Percentiles rank a stretch among this genome's conserved stretches.
Conservation (phyloP, 2,888 invertebrate genomes). For the Chymomyza fuscimana region DNA sequence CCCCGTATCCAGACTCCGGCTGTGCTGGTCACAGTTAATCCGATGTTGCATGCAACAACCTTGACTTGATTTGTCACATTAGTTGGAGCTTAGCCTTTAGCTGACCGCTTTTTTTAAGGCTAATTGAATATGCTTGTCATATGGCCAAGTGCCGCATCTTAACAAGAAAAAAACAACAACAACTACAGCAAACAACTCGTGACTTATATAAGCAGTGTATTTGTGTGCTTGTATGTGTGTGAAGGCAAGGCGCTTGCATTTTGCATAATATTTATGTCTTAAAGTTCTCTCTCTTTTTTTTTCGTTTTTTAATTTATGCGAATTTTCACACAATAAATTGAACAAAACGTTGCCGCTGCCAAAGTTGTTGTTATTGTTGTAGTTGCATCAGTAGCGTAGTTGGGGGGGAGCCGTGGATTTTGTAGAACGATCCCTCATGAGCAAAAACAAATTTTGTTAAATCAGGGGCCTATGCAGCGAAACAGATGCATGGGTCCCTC, state of each 20-base stretch:
- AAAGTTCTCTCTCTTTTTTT: constrained; percentile 31
- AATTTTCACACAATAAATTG: constrained; percentile 75
- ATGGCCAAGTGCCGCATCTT: background rate
- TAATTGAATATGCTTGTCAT: constrained; percentile 65
- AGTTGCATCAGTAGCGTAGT: too few species aligned
- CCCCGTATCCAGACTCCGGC: constrained; percentile 13
- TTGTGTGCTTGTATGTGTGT: background rate
- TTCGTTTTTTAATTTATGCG: constrained; percentile 66
- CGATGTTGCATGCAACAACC: constrained; percentile 5
- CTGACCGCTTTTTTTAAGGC: constrained; percentile 24
- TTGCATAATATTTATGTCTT: constrained; percentile 72
- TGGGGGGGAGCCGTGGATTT: too few species aligned
- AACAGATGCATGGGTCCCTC: too few species aligned
- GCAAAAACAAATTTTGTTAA: too few species aligned
- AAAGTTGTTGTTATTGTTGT: constrained; percentile 8
- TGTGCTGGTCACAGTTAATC: constrained; percentile 8
- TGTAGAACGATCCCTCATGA: too few species aligned
- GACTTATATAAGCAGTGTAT: constrained; percentile 40
- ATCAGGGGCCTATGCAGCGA: too few species aligned
- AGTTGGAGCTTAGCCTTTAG: background rate
- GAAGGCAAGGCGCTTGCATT: constrained; percentile 48
- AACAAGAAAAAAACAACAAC: constrained; percentile 12
- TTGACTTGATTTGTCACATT: constrained; percentile 12
- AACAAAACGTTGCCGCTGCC: constrained; percentile 61
- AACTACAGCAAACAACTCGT: constrained; percentile 32